Evolutionary conservation across 2,888 invertebrate species (phyloP).

Genomic region (Sinelater perroti): DNA sequence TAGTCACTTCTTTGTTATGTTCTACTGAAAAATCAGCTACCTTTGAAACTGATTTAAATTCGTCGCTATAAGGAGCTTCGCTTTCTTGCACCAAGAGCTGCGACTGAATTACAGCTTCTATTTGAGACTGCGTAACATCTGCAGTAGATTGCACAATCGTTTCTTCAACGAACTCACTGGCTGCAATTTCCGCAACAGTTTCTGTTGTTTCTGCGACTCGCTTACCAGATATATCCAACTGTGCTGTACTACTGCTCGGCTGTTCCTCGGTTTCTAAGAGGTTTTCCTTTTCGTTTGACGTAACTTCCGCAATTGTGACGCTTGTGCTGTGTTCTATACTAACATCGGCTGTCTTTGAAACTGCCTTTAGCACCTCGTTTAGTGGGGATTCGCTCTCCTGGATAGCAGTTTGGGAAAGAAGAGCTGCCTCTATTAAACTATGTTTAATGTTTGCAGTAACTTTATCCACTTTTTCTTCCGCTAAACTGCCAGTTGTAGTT

Average conservation of each 20-base stretch:
- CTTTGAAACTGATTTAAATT: conserved; percentile 61
- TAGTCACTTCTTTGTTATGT: conserved; percentile 57
- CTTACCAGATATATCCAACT: conserved; percentile 56
- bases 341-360: conserved; percentile 58
- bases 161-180: conserved; percentile 12
- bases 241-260: conserved; percentile 53
- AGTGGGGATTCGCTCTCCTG: conserved; percentile 55
- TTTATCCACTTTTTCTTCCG: conserved; percentile 18
- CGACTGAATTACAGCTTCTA: conserved; percentile 53
- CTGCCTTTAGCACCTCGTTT: conserved; percentile 35
- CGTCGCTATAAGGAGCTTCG: conserved; percentile 54
- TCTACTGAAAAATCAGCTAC: conserved; percentile 61
- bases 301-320: conserved; percentile 60
- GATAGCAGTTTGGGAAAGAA: conserved; percentile 52
- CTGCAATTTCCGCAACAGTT: conserved; percentile 23
- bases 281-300: conserved; percentile 63
- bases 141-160: conserved; percentile 16
- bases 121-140: conserved; percentile 52
- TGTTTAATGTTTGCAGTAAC: conserved; percentile 47
- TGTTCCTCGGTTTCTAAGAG: conserved; percentile 53
- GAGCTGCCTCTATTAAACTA: conserved; percentile 51
- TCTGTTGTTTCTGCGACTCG: conserved; percentile 60
- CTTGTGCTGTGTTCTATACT: conserved; percentile 59
- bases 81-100: conserved; percentile 56
- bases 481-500: conserved; percentile 12